Evolutionary conservation across 2,888 invertebrate genomes (phyloP).

Genomic region (Epinotia ramella): DNA sequence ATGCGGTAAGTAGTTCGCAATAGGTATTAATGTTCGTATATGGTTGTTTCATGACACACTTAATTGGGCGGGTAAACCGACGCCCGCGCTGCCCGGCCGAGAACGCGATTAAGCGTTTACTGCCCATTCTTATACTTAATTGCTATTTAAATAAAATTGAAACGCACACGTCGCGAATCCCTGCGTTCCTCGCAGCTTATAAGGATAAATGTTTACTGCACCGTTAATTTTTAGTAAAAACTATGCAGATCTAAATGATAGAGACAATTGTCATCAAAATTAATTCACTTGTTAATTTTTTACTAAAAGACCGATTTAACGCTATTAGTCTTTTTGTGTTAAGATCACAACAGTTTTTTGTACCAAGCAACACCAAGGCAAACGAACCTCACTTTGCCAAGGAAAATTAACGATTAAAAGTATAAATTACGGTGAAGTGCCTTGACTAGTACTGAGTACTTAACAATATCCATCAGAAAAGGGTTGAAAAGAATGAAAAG

Average conservation of each 20-base stretch:
- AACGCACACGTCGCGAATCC: constrained; percentile 74
- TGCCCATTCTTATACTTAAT: constrained; percentile 83
- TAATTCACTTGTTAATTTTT: too few relatives aligned
- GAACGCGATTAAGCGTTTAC: constrained; percentile 78
- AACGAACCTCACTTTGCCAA: neutral
- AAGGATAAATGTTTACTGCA: neutral
- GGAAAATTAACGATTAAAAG: neutral
- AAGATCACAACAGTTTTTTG: neutral
- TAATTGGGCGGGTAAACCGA: constrained; percentile 69
- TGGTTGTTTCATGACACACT: constrained; percentile 53
- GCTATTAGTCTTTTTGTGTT: neutral
- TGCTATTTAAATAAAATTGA: constrained; percentile 83
- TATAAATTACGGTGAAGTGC: neutral
- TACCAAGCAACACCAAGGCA: too few relatives aligned
- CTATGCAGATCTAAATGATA: neutral
- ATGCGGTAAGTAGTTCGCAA: constrained; percentile 6
- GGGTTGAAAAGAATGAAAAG: neutral
- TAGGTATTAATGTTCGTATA: constrained; percentile 14
- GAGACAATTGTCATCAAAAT: neutral
- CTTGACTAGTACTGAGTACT: neutral
- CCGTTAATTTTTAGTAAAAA: neutral
- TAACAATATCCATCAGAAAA: neutral
- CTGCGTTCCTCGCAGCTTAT: constrained; percentile 36
- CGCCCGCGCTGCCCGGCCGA: constrained; percentile 67
- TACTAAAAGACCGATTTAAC: too few relatives aligned